phyloP scores from a whole-genome alignment of 2,888 invertebrate genomes.

The Apamea epomidion region DNA sequence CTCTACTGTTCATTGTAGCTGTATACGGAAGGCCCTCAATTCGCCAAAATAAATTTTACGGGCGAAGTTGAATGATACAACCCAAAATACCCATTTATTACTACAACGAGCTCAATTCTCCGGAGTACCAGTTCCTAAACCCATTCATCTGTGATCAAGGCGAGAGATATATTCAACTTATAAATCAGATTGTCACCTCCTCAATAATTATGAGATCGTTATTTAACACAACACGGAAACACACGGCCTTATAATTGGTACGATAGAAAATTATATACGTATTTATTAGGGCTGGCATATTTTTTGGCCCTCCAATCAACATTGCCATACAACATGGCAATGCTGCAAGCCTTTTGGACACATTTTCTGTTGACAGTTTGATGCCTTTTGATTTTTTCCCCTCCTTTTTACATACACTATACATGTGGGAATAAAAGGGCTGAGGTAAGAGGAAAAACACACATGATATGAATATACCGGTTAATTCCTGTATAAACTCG shows the following conservation, averaged over 20 bases:
- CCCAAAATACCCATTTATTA: slow-evolving; percentile 5
- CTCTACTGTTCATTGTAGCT: background rate
- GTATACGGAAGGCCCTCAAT: background rate
- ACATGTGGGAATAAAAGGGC: too few relatives aligned
- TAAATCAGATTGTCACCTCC: slow-evolving; percentile 42
- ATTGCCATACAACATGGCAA: background rate
- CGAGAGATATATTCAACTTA: slow-evolving; percentile 22
- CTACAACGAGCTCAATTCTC: slow-evolving; percentile 4
- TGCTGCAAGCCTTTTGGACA: too few relatives aligned
- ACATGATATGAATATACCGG: too few relatives aligned
- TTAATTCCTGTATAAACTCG: too few relatives aligned
- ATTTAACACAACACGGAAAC: slow-evolving; percentile 28
- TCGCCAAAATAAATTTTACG: background rate
- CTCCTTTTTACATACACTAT: too few relatives aligned
- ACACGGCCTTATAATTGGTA: background rate
- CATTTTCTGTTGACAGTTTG: background rate
- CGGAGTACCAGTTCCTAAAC: slow-evolving; percentile 5
- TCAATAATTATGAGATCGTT: slow-evolving; percentile 29
- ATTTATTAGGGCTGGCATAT: background rate
- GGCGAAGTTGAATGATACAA: background rate
- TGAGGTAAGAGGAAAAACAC: too few relatives aligned
- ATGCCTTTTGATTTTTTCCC: too few relatives aligned
- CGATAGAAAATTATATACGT: background rate
- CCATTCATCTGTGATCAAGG: slow-evolving; percentile 24
- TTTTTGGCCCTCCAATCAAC: background rate